phyloP scores from a whole-genome alignment of 2,797 vertebrate genomes.

The Sternotherus odoratus region DNA sequence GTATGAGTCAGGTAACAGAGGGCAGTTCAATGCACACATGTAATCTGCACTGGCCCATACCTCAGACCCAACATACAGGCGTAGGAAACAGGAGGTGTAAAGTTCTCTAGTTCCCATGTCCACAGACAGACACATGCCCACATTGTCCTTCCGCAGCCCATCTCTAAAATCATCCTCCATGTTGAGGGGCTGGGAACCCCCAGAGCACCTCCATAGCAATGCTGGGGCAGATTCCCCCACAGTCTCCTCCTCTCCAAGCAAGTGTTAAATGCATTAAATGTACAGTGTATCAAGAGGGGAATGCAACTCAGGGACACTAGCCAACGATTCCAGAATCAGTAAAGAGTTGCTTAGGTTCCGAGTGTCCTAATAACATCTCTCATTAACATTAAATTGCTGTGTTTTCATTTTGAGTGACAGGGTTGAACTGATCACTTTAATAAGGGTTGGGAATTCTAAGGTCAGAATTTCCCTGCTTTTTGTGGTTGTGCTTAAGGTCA shows the following conservation, averaged over 20 bases:
- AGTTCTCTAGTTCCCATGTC: not conserved
- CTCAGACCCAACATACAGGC: not conserved
- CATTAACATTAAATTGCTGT: conserved; percentile 24
- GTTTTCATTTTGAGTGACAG: conserved; percentile 38
- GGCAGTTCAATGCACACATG: not conserved
- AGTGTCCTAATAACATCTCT: conserved; percentile 4
- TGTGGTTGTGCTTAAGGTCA: conserved; percentile 34
- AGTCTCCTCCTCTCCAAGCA: not conserved
- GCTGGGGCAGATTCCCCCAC: not conserved
- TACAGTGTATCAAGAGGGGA: not conserved
- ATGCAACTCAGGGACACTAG: not conserved
- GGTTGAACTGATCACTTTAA: conserved; percentile 33
- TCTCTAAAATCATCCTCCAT: not conserved
- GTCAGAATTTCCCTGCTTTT: conserved; percentile 28
- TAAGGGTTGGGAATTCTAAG: conserved; percentile 46
- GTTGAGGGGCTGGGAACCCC: not conserved
- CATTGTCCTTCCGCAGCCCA: fast-evolving
- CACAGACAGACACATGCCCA: not conserved
- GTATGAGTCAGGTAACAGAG: not conserved
- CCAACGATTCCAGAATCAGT: not conserved
- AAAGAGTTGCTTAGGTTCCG: not conserved
- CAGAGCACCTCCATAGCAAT: not conserved
- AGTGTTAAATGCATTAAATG: not conserved
- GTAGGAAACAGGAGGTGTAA: not conserved
- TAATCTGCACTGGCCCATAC: not conserved